These are phyloP conservation scores for Columba guinea DNA, from an alignment of 2,797 vertebrate genomes.

Conservation along the genomic window DNA sequence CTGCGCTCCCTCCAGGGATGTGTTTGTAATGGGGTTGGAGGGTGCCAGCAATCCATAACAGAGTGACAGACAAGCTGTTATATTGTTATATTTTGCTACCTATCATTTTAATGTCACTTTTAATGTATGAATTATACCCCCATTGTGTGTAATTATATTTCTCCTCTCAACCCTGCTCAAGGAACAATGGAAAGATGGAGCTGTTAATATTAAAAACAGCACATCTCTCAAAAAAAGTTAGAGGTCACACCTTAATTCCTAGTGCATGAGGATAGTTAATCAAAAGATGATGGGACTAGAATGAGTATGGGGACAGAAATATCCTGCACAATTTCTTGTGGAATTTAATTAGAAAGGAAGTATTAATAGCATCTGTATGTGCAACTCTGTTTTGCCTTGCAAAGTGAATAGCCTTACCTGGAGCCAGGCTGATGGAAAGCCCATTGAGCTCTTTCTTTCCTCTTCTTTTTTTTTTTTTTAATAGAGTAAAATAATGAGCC, in stretches of 20 bases:
- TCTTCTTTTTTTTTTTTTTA: not conserved
- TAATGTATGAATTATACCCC: conserved; percentile 64
- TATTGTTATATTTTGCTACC: conserved; percentile 57
- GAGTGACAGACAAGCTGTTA: conserved; percentile 43
- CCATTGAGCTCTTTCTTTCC: not conserved
- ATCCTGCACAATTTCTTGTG: conserved; percentile 62
- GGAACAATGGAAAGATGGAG: conserved; percentile 50
- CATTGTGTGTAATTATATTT: conserved; percentile 71
- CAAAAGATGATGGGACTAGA: conserved; percentile 69
- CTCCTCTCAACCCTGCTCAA: conserved; percentile 55
- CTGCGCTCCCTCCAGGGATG: not conserved
- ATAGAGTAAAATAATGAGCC: conserved; percentile 11
- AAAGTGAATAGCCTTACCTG: not conserved
- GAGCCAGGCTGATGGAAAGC: not conserved
- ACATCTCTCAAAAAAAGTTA: conserved; percentile 69
- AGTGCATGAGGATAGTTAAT: conserved; percentile 67
- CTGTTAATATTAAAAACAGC: conserved; percentile 67
- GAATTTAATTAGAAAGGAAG: conserved; percentile 74
- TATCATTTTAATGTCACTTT: conserved; percentile 50
- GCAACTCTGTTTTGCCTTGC: conserved; percentile 40
- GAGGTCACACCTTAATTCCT: conserved; percentile 73
- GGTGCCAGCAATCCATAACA: conserved; percentile 42
- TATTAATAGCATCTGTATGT: conserved; percentile 66
- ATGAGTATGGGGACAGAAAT: conserved; percentile 65
- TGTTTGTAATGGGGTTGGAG: conserved; percentile 33